Conservation (phyloP, 92 coral and sea anemone species). For the Heliopora coerulea region DNA sequence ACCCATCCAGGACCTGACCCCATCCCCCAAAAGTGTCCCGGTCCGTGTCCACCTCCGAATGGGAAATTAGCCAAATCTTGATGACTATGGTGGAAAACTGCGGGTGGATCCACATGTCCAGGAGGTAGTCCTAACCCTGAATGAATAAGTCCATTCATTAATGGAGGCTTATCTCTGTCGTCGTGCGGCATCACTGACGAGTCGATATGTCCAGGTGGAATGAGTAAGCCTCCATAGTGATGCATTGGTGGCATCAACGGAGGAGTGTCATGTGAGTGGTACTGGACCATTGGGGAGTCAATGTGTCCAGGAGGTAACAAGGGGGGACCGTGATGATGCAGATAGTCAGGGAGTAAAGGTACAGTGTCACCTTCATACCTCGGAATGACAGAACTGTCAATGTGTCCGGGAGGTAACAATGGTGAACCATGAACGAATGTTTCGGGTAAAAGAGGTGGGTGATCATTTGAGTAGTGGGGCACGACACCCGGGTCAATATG, state of each 20-base stretch:
- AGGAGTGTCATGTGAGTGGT: slow-evolving; percentile 30
- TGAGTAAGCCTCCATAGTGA: slow-evolving; percentile 28
- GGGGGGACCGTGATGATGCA: slow-evolving; percentile 1
- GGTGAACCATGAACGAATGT: slow-evolving; percentile 14
- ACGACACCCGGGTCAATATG: slow-evolving; percentile 33
- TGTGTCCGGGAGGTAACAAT: slow-evolving; percentile 37
- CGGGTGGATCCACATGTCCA: slow-evolving; percentile 35
- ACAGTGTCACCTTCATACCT: slow-evolving; percentile 32
- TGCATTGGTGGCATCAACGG: slow-evolving; percentile 37
- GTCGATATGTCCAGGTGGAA: slow-evolving; percentile 42
- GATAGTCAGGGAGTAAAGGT: slow-evolving; percentile 22
- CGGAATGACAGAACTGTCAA: slow-evolving; percentile 23
- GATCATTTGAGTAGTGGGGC: slow-evolving; percentile 27
- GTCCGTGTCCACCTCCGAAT: slow-evolving; percentile 35
- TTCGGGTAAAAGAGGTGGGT: slow-evolving; percentile 35
- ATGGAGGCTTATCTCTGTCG: slow-evolving; percentile 32
- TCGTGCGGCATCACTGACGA: slow-evolving; percentile 42
- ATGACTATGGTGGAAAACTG: slow-evolving; percentile 21
- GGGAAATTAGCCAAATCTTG: slow-evolving; percentile 40
- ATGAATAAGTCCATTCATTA: slow-evolving; percentile 40
- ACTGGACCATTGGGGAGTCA: slow-evolving; percentile 26
- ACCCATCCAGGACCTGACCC: slow-evolving; percentile 41
- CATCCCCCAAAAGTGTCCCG: slow-evolving; percentile 44
- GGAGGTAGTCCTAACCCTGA: slow-evolving; percentile 37
- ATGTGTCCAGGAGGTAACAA: slow-evolving; percentile 44